Evolutionary conservation across 1,140 invertebrate genomes (phyloP), one percentile per base, ranked within the genome.

Genomic region (Caenorhabditis brenneri): DNA sequence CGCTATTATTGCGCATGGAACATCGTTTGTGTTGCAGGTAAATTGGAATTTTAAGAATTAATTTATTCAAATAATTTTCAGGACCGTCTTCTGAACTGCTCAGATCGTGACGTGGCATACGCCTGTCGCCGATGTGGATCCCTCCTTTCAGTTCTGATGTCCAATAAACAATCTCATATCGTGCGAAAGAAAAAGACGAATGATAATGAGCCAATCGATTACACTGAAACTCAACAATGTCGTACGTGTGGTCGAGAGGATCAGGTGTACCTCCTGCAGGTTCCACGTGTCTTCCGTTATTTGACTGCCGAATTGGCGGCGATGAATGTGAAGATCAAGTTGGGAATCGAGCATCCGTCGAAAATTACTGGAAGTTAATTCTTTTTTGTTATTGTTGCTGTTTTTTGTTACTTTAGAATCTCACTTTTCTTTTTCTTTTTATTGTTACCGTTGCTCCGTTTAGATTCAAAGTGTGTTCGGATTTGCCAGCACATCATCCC

Each of bases 11-110:
- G 95, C 97, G 53, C 97, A 99, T 91, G 97, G 97, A 4, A 94
- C 95, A 10, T 93, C 96, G 16, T 97, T 95, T 91, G 92, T 98
- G 33, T 92, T 99, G 69, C 96, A 98, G 91, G 97, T 99, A 79
- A 39, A 60, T 74, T 95, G 22, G 96, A 94, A n/a, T n/a, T n/a
- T 33, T 92, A 98, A 78, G 95, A 97, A 91, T 97, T n/a, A 16
- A n/a, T 97, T 1, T 94, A 95, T 16, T 93, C 95, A n/a, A 96
- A 94, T 91, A 91, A 97, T 29, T 92, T 98, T 78, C 95, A 97
- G 91, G 97, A 99, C 92, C 91, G 97, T 79, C 93, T 99, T 6
- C 94, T 98, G 78, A 94, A 97, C 91, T 97, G 96, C 91, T 98
- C 97, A 1, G 97, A 99, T 91, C 94, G 94, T 92, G 94, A 94